Evolutionary conservation across 2,888 invertebrate species (phyloP), one percentile per base, ranked within the genome.

Genomic region (Tinea semifulvella): DNA sequence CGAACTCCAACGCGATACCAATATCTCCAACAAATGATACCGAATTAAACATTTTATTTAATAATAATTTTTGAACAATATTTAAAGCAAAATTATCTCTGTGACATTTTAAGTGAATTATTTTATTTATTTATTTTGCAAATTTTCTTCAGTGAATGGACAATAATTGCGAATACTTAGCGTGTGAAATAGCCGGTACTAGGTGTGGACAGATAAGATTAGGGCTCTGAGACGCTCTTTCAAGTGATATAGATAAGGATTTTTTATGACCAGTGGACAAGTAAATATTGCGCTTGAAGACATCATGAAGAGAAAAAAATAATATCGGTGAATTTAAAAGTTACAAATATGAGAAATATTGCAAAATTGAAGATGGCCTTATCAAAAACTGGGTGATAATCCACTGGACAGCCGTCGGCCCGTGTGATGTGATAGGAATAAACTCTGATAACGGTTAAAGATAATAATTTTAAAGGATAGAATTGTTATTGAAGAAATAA

Each of bases 241-340:
- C 60, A 66, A 75, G 75, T 76, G 71, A 65, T n/a, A n/a, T 67
- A 31, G 77, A 79, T 79, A 77, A 80, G 64, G 56, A 52, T 56
- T 65, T 40, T 35, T 57, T 64, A 72, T 75, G 74, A 69, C 72
- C 68, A 61, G 57, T 63, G 59, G 62, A 62, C 61, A 57, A 64
- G 59, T 62, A 65, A 68, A 67, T 57, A 64, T n/a, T n/a, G n/a
- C 17, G 36, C 16, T 36, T 36, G 18, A 7, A 22, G 19, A 19
- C 65, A 75, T 55, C 54, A 80, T 80, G 80, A 80, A 80, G 68
- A 71, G 77, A 47, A 80, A 80, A 80, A 80, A 80, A 73, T 75
- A 75, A 67, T 48, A 56, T 48, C 39, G 26, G 11, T 14, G 4
- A 18, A 27, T 18, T 20, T 22, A 47, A 48, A 40, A 48, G 48